Evolutionary conservation across 2,888 invertebrate species (phyloP).

Genomic region (Dicycla oo): DNA sequence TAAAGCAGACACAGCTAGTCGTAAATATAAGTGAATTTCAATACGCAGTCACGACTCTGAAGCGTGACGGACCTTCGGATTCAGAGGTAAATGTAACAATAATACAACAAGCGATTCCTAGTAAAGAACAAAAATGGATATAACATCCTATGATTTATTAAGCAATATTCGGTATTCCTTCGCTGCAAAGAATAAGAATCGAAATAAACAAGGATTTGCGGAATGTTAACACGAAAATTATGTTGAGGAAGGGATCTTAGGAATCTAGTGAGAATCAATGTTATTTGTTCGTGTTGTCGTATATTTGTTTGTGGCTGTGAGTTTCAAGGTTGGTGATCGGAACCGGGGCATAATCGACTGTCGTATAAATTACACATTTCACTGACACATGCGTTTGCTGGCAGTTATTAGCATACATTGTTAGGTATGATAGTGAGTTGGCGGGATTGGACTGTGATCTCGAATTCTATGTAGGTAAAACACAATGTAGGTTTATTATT

Average conservation of each 20-base stretch:
- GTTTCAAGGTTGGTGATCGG: conserved; percentile 61
- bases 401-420: conserved; percentile 45
- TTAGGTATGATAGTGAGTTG: conserved; percentile 38
- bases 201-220: conserved; percentile 67
- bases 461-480: background rate
- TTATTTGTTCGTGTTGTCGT: conserved; percentile 59
- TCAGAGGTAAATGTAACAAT: conserved; percentile 65
- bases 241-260: conserved; percentile 64
- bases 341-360: conserved; percentile 55
- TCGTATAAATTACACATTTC: conserved; percentile 69
- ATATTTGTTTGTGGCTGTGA: conserved; percentile 59
- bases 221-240: conserved; percentile 66
- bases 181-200: conserved; percentile 49
- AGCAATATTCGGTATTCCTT: conserved; percentile 50
- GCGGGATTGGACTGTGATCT: conserved; percentile 18
- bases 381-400: conserved; percentile 62
- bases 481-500: no score
- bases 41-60: conserved; percentile 44
- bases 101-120: conserved; percentile 42
- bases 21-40: conserved; percentile 61
- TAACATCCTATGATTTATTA: conserved; percentile 61
- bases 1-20: conserved; percentile 57
- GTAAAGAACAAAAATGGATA: conserved; percentile 49
- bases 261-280: conserved; percentile 55
- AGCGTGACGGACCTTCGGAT: conserved; percentile 49